These are phyloP conservation scores for Conus ventricosus DNA, from an alignment of 1,140 invertebrate species.

Conservation along the genomic window DNA sequence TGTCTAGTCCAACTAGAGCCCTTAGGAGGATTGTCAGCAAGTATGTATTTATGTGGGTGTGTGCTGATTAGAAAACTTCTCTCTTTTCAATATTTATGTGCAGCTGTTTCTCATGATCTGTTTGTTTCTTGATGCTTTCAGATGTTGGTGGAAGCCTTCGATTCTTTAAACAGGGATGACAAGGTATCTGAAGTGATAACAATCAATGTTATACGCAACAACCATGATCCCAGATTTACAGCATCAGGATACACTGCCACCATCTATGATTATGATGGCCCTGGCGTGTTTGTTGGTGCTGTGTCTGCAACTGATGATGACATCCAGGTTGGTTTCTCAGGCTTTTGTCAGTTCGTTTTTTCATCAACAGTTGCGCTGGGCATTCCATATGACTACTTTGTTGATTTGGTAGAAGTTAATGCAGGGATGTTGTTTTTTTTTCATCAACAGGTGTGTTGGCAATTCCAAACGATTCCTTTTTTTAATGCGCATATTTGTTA, in stretches of 20 bases:
- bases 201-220: constrained; percentile 79
- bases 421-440: too few species aligned
- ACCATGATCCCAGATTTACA: constrained; percentile 89
- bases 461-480: too few species aligned
- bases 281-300: constrained; percentile 56
- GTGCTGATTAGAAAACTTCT: neutral
- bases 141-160: constrained; percentile 64
- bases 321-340: constrained; percentile 50
- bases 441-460: too few species aligned
- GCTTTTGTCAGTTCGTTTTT: neutral
- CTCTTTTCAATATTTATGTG: neutral
- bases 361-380: neutral
- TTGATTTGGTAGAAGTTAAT: too few species aligned
- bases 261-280: constrained; percentile 57
- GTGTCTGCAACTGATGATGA: constrained; percentile 66
- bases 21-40: too few species aligned
- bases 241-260: constrained; percentile 49
- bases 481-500: too few species aligned
- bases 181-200: constrained; percentile 48
- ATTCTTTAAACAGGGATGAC: constrained; percentile 53
- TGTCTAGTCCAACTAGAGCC: too few species aligned
- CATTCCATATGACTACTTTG: too few species aligned
- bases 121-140: constrained; percentile 43
- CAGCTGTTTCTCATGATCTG: neutral
- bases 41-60: too few species aligned